Evolutionary conservation across 2,113 vertebrate genomes (phyloP).

Genomic region (Poicephalus gulielmi): DNA sequence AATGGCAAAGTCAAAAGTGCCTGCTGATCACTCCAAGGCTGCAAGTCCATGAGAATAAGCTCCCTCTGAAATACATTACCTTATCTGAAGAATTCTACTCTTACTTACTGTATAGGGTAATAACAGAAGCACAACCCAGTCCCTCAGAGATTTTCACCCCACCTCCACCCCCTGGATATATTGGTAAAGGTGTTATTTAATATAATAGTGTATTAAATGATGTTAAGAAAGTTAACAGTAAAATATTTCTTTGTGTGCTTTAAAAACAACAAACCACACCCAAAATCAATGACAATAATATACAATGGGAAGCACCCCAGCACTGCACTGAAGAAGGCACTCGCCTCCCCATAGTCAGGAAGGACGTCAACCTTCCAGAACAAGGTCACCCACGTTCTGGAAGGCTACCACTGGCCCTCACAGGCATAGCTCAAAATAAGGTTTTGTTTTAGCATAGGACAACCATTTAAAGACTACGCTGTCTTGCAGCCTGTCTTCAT

Average conservation of each 20-base stretch:
- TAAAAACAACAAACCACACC: not conserved
- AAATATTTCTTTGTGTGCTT: not conserved
- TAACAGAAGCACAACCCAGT: not conserved
- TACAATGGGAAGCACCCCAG: not conserved
- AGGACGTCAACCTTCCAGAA: not conserved
- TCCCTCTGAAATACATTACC: not conserved
- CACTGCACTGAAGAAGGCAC: accelerated
- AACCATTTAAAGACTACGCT: not conserved
- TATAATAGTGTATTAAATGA: not conserved
- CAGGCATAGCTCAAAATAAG: accelerated
- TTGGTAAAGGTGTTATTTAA: not conserved
- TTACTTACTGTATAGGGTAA: not conserved
- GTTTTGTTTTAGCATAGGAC: not conserved
- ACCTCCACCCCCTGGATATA: accelerated
- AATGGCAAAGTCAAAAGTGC: not conserved
- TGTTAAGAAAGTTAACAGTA: not conserved
- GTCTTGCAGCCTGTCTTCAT: not conserved
- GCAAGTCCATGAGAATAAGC: not conserved
- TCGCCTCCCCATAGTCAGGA: not conserved
- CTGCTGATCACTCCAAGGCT: not conserved
- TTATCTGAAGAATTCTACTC: not conserved
- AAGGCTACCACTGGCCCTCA: not conserved
- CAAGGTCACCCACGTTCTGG: not conserved
- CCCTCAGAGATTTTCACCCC: too few species aligned
- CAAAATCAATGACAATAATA: not conserved